A percentile compares a stretch with the other conserved stretches of the same genome.
Evolutionary conservation across 2,797 vertebrate genomes (phyloP).

Genomic region (Onychomys arenicola): DNA sequence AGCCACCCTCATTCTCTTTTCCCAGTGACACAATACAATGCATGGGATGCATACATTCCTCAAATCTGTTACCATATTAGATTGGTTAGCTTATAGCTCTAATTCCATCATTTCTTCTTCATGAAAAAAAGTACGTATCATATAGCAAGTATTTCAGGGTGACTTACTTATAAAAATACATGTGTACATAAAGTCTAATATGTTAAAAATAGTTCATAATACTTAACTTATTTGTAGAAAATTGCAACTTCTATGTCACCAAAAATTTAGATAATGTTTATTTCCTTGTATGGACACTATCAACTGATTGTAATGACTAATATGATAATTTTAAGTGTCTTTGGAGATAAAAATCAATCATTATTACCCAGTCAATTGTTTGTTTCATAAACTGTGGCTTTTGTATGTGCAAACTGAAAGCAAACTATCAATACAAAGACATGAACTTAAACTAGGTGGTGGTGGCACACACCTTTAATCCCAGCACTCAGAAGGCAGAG

Average conservation of each 20-base stretch:
- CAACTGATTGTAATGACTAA: slow-evolving; percentile 20
- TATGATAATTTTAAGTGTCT: neutral
- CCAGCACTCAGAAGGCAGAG: too few species aligned
- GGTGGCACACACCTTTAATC: too few species aligned
- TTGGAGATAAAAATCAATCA: slow-evolving; percentile 17
- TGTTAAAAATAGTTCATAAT: slow-evolving; percentile 47
- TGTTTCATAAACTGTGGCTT: neutral
- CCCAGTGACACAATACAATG: neutral
- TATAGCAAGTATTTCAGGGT: neutral
- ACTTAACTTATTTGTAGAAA: slow-evolving; percentile 14
- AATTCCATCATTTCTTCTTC: slow-evolving; percentile 23
- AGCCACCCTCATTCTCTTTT: neutral
- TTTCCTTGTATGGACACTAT: neutral
- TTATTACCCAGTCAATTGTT: neutral
- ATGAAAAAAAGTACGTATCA: slow-evolving; percentile 27
- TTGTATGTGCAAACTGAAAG: neutral
- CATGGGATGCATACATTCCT: neutral
- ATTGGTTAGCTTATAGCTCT: neutral
- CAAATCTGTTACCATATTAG: neutral
- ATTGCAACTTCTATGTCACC: slow-evolving; percentile 22
- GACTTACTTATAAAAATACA: neutral
- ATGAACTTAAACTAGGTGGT: too few species aligned
- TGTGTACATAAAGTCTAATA: neutral
- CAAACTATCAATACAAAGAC: neutral
- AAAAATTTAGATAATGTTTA: neutral